Evolutionary conservation across 2,113 vertebrate species (phyloP).

Genomic region (Cryptomyrus ogoouensis): DNA sequence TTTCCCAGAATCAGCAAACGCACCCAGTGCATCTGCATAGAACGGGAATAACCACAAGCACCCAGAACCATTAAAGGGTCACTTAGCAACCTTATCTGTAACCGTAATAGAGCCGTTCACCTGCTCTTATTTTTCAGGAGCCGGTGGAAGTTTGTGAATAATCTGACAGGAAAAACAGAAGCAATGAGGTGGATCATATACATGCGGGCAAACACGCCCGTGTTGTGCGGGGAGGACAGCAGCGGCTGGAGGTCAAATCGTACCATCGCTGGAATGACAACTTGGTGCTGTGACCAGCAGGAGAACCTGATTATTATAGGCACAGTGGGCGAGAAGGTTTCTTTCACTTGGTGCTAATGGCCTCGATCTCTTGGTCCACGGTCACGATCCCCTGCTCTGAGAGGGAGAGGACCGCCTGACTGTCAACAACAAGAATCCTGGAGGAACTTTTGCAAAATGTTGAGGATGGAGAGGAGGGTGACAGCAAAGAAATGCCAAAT

Average conservation of each 20-base stretch:
- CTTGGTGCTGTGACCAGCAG: background rate
- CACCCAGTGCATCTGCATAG: slow-evolving; percentile 88
- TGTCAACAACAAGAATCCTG: background rate
- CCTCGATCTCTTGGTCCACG: background rate
- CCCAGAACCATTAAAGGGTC: slow-evolving; percentile 45
- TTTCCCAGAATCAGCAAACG: slow-evolving; percentile 78
- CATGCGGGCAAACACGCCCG: background rate
- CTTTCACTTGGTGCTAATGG: background rate
- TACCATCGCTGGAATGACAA: background rate
- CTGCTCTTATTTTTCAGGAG: background rate
- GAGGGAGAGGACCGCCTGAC: background rate
- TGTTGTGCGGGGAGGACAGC: background rate
- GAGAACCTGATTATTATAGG: background rate
- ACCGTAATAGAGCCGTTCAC: background rate
- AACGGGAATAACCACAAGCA: slow-evolving; percentile 82
- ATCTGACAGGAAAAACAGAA: background rate
- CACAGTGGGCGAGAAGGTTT: background rate
- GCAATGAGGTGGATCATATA: background rate
- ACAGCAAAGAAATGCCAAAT: background rate
- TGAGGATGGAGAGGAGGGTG: background rate
- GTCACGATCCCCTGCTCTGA: background rate
- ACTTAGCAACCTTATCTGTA: background rate
- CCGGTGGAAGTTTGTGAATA: background rate
- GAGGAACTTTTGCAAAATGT: background rate
- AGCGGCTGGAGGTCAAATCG: background rate